Conservation (phyloP, 64 coral and sea anemone species). For the Acropora yongei region DNA sequence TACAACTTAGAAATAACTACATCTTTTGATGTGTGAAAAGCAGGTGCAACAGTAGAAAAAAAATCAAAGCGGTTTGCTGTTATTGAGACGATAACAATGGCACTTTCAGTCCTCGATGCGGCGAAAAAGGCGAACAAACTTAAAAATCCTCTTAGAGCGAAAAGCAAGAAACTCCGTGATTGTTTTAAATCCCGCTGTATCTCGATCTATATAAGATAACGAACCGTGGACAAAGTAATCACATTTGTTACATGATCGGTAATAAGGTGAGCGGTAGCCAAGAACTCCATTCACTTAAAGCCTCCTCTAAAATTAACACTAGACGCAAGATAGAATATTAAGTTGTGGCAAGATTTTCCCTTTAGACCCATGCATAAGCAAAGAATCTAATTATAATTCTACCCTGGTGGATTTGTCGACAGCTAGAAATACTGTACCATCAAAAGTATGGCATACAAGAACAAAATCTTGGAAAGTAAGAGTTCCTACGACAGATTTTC, state of each 20-base stretch:
- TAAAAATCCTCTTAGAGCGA: neutral
- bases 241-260: neutral
- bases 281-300: neutral
- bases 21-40: conserved; percentile 21
- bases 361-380: too few relatives aligned
- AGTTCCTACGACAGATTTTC: neutral
- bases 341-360: too few relatives aligned
- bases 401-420: neutral
- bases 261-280: neutral
- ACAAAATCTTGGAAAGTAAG: conserved; percentile 12
- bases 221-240: neutral
- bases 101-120: neutral
- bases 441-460: neutral
- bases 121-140: neutral
- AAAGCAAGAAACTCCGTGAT: neutral
- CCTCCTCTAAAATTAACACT: neutral
- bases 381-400: neutral
- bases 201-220: too few relatives aligned
- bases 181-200: too few relatives aligned
- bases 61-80: neutral
- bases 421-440: neutral
- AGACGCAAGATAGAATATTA: too few relatives aligned
- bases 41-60: conserved; percentile 4
- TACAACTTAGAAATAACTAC: conserved; percentile 2
- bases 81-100: neutral